Evolutionary conservation across 2,888 invertebrate genomes (phyloP), one percentile per base, ranked within the genome.

Genomic region (Onchidella celtica): DNA sequence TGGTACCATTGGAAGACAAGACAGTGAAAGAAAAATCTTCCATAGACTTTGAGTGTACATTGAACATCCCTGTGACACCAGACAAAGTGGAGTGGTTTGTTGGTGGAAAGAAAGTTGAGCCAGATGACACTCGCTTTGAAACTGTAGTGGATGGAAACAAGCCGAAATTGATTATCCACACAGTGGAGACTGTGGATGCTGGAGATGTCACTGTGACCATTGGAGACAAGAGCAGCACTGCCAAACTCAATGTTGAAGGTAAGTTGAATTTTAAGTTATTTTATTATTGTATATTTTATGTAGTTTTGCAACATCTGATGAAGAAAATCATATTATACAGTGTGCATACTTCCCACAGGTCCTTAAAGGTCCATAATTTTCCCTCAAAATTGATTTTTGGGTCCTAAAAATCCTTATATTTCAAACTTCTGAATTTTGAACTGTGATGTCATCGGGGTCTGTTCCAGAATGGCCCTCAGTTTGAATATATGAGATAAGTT

Each of bases 11-110:
- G 24, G 96, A 97, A 94, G 98, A 98, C 92, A 95, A 96, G 83
- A 97, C 97, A 94, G 96, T 97, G 0, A 96, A 96, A 84, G 98
- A 98, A 93, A 95, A 96, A 87, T 96, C 97, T 88, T 95, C 96
- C 14, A 97, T 97, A 11, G 96, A 97, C 89, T 95, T 99, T 85
- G 88, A 86, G 29, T 90, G 90, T 79, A 86, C 86, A 57, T 88
- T 88, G 36, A 90, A 90, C 65, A 97, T 97, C 93, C 97, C 97
- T 0, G 97, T 98, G 94, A 95, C 98, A 2, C 65, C 97, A 78
- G 97, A 98, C 0, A 95, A 96, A 1, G 97, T 98, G 0, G 96
- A 96, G 92, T 98, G 98, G 98, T 97, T 95, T 94, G 96, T 97
- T 82, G 88, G 92, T 82, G 87, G 89, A 96, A 96, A 96, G 89